These are phyloP conservation scores for Capromys pilorides DNA, from an alignment of 2,797 vertebrate species.

Conservation along the genomic window DNA sequence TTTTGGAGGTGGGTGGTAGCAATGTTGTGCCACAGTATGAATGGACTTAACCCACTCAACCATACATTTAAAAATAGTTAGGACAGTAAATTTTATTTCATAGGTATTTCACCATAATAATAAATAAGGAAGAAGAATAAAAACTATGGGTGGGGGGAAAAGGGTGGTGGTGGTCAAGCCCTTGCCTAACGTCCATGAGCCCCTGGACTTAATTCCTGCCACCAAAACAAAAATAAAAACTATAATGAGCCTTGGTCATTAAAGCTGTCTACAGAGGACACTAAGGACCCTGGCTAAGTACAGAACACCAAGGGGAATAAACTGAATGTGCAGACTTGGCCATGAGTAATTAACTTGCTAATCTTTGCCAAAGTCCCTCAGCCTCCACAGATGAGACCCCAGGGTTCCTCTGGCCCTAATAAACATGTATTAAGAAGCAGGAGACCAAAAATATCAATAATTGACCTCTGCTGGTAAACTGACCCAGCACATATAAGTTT, in stretches of 20 bases:
- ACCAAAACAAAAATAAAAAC: not conserved
- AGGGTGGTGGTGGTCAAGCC: not conserved
- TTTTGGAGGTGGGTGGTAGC: not conserved
- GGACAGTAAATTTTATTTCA: not conserved
- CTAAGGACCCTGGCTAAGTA: not conserved
- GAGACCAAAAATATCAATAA: slow-evolving; percentile 27
- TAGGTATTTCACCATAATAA: not conserved
- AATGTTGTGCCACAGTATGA: not conserved
- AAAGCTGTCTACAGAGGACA: not conserved
- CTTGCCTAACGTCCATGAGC: not conserved
- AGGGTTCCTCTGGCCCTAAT: not conserved
- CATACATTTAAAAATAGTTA: not conserved
- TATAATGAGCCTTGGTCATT: not conserved
- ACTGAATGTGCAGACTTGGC: not conserved
- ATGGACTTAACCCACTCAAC: not conserved
- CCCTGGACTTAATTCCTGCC: not conserved
- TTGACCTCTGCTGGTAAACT: not conserved
- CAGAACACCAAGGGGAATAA: not conserved
- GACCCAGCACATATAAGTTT: not conserved
- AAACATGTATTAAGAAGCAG: not conserved
- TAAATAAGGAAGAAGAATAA: not conserved
- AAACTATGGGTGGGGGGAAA: not conserved
- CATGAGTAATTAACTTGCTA: not conserved
- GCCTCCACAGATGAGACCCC: not conserved
- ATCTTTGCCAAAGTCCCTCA: not conserved